phyloP scores from a whole-genome alignment of 2,888 invertebrate species.

The Caenorhabditis sp. region DNA sequence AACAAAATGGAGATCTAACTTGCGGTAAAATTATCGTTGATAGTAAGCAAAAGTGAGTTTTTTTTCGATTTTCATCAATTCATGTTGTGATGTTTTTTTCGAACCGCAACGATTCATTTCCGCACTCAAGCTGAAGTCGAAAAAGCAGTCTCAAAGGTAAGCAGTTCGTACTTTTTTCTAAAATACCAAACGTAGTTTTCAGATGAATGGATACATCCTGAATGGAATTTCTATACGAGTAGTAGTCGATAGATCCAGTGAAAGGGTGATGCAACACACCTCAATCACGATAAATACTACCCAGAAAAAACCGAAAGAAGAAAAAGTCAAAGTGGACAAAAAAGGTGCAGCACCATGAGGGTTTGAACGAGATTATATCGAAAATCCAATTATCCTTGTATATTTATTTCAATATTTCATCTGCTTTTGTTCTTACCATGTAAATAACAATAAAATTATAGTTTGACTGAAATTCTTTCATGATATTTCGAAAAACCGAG shows the following conservation, averaged over 20 bases:
- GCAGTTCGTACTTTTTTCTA: too few species aligned
- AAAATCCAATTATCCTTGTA: too few species aligned
- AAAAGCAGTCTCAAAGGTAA: slow-evolving; percentile 2
- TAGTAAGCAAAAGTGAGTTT: slow-evolving; percentile 1
- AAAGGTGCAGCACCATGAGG: background rate
- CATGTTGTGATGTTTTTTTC: background rate
- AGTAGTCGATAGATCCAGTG: background rate
- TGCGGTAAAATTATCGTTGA: background rate
- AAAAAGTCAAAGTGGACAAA: background rate
- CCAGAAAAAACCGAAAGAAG: background rate
- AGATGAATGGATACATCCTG: slow-evolving; percentile 5
- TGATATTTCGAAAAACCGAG: too few species aligned
- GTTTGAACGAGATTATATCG: too few species aligned
- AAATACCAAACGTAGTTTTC: background rate
- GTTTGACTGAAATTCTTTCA: too few species aligned
- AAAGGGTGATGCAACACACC: background rate
- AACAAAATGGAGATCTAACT: background rate
- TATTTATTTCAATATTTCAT: too few species aligned
- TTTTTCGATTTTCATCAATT: background rate
- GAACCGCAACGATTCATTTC: background rate
- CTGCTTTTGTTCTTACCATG: too few species aligned
- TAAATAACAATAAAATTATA: too few species aligned
- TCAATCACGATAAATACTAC: background rate
- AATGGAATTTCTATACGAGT: slow-evolving; percentile 5
- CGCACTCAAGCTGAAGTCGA: background rate